A percentile compares a stretch with the other conserved stretches of the same genome.
These are phyloP conservation scores for Acanthosepion pharaonis DNA, from an alignment of 2,888 invertebrate species.

Conservation along the genomic window DNA sequence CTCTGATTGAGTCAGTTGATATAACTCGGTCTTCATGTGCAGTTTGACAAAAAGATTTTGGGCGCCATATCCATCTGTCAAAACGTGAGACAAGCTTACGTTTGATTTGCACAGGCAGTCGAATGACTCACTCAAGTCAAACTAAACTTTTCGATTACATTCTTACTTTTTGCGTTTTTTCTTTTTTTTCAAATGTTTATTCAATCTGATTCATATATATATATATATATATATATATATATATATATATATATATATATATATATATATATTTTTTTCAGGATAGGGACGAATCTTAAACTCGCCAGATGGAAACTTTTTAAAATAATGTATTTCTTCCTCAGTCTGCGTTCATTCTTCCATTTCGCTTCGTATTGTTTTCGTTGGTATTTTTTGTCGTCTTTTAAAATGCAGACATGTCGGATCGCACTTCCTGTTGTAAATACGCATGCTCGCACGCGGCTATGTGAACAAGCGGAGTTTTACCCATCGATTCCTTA, in stretches of 20 bases:
- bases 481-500: background rate
- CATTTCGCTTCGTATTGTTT: background rate
- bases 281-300: background rate
- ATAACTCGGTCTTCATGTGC: background rate
- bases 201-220: background rate
- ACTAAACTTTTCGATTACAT: background rate
- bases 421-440: background rate
- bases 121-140: slow-evolving; percentile 38
- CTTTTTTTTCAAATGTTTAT: background rate
- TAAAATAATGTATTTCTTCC: background rate
- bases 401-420: background rate
- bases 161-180: background rate
- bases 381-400: background rate
- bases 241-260: no score
- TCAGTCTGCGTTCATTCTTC: background rate
- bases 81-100: background rate
- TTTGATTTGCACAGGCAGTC: slow-evolving; percentile 43
- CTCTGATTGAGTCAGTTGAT: background rate
- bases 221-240: no score
- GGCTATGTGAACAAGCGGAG: background rate
- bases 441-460: background rate
- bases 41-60: background rate
- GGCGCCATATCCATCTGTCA: background rate
- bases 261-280: no score
- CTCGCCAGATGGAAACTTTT: background rate